A percentile compares a stretch with the other conserved stretches of the same genome.
Evolutionary conservation across 1,140 invertebrate species (phyloP).

Genomic region (Calephelis nemesis): DNA sequence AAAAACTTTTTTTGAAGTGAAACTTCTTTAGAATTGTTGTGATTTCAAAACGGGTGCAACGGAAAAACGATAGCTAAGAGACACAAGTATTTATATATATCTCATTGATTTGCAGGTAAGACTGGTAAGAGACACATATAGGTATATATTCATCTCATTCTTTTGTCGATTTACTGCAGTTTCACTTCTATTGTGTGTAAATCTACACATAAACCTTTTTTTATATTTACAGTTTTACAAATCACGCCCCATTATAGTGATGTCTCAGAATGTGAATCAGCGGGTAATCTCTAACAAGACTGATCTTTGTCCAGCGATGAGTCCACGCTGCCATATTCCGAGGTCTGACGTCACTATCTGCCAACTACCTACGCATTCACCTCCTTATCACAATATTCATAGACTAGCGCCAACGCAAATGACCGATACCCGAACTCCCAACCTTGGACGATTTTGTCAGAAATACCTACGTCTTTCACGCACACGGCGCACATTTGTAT

Average conservation of each 20-base stretch:
- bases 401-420: conserved; percentile 8
- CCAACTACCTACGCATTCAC: background rate
- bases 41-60: too few relatives aligned
- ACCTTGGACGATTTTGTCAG: conserved; percentile 8
- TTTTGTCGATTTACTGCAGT: too few relatives aligned
- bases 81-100: too few relatives aligned
- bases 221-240: background rate
- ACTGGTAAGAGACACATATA: too few relatives aligned
- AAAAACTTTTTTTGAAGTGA: too few relatives aligned
- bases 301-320: conserved; percentile 9
- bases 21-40: too few relatives aligned
- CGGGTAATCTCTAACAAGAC: background rate
- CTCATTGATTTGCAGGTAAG: too few relatives aligned
- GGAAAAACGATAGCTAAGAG: too few relatives aligned
- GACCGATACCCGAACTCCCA: conserved; percentile 13
- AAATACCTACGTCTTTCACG: background rate
- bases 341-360: background rate
- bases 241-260: background rate
- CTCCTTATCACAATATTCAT: background rate
- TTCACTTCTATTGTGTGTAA: too few relatives aligned
- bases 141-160: too few relatives aligned
- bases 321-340: too few relatives aligned
- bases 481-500: background rate
- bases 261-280: background rate
- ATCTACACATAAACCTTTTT: too few relatives aligned